Percentiles rank a stretch among this genome's conserved stretches.
Conservation (phyloP, 2,888 invertebrate species). For the Erebia palarica region DNA sequence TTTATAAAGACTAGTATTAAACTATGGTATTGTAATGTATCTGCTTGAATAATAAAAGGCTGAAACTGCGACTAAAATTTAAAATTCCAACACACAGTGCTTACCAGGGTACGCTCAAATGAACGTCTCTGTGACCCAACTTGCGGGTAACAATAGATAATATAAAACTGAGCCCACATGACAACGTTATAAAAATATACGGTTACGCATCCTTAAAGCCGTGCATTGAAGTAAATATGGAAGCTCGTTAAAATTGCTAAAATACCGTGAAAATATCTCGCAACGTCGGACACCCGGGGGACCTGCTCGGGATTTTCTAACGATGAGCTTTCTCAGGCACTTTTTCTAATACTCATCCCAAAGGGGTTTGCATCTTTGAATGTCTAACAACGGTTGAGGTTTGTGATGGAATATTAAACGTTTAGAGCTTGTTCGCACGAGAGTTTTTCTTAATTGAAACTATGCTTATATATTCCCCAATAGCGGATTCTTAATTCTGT, state of each 20-base stretch:
- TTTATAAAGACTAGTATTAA: too few relatives aligned
- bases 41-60: not conserved
- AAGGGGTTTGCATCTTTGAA: slow-evolving; percentile 68
- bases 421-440: slow-evolving; percentile 36
- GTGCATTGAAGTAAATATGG: slow-evolving; percentile 74
- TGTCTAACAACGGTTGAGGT: slow-evolving; percentile 53
- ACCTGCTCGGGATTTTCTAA: slow-evolving; percentile 52
- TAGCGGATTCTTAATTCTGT: too few relatives aligned
- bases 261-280: slow-evolving; percentile 79
- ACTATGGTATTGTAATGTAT: too few relatives aligned
- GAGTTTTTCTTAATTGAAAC: not conserved
- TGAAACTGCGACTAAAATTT: not conserved
- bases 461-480: too few relatives aligned
- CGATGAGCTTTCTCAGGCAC: slow-evolving; percentile 59
- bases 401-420: slow-evolving; percentile 59
- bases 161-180: slow-evolving; percentile 29
- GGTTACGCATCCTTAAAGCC: slow-evolving; percentile 58
- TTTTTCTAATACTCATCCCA: slow-evolving; percentile 73
- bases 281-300: slow-evolving; percentile 72
- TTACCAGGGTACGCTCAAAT: not conserved
- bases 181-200: slow-evolving; percentile 53
- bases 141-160: slow-evolving; percentile 23
- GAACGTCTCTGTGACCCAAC: not conserved
- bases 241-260: slow-evolving; percentile 81
- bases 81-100: not conserved